Evolutionary conservation across 2,113 vertebrate species (phyloP).

Genomic region (Sciurus niger): DNA sequence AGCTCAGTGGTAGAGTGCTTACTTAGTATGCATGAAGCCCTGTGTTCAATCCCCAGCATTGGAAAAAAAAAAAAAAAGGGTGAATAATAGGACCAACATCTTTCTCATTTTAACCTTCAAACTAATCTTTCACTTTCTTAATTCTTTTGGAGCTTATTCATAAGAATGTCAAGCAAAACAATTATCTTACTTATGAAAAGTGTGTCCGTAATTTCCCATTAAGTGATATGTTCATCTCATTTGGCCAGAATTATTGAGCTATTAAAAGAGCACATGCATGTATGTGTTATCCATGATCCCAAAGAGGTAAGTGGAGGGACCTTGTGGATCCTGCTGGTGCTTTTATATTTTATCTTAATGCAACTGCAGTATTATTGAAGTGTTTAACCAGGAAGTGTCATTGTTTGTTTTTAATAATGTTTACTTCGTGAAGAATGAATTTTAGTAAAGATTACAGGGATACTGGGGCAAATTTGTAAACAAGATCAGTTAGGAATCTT

Average conservation of each 20-base stretch:
- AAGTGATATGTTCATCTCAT: neutral
- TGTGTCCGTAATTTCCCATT: neutral
- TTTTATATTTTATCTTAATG: neutral
- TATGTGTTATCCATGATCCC: neutral
- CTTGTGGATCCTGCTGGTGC: neutral
- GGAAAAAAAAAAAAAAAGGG: too few species aligned
- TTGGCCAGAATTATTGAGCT: neutral
- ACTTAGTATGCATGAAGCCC: too few species aligned
- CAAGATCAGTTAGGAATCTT: neutral
- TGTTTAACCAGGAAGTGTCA: neutral
- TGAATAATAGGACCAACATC: neutral
- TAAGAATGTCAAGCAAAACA: neutral
- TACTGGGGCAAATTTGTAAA: neutral
- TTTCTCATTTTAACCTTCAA: neutral
- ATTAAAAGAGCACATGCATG: neutral
- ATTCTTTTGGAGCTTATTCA: neutral
- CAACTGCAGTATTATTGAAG: neutral
- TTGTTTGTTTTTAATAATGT: neutral
- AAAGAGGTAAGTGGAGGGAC: neutral
- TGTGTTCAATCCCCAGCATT: too few species aligned
- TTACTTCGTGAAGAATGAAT: neutral
- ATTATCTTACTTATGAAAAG: neutral
- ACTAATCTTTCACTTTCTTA: neutral
- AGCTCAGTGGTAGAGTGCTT: too few species aligned
- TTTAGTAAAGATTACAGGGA: neutral